Evolutionary conservation across 2,113 vertebrate genomes (phyloP), one percentile per base, ranked within the genome.

Genomic region (Oreocharis arfaki): DNA sequence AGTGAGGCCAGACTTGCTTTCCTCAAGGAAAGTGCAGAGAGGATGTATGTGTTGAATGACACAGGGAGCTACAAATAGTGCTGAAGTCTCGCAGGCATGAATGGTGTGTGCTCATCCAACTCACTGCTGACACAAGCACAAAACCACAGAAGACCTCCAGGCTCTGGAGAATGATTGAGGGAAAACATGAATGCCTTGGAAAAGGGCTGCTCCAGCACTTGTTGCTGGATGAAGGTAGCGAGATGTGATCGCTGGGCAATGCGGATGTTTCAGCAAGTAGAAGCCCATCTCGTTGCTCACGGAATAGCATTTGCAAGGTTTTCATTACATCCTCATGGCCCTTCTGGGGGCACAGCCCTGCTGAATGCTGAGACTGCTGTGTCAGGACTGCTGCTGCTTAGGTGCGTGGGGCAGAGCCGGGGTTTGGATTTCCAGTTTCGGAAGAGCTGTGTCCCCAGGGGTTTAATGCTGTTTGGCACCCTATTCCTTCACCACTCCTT

Each of bases 391-490:
- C 18, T 37, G 18, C 6, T 57, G 20, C 67, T 49, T 21, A 44
- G 20, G 11, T 56, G 22, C 12, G 46, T 22, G 16, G 39, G 32
- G 16, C 28, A 86, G 46, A 76, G 10, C 5, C 0, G 0, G 3
- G 2, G 5, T 5, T 82, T 37, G 33, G 16, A 30, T 53, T 70
- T 92, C 50, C 3, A 1, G 8, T 55, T 22, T 82, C 33, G 17
- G 30, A 47, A 64, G 33, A 56, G 13, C 14, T 65, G 14, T 11
- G 3, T 46, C 49, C 46, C 23, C 23, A 70, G 26, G 15, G 10
- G 7, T 79, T 78, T 46, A 32, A 75, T 2, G 5, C 10, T 57
- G 3, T 42, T 69, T 9, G 9, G 50, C 37, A 80, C 1, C 14
- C 11, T 22, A 68, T 91, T 59, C 13, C 47, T 75, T 41, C 10